Conservation (phyloP, 2,113 vertebrate species). For the Pygoscelis antarcticus region DNA sequence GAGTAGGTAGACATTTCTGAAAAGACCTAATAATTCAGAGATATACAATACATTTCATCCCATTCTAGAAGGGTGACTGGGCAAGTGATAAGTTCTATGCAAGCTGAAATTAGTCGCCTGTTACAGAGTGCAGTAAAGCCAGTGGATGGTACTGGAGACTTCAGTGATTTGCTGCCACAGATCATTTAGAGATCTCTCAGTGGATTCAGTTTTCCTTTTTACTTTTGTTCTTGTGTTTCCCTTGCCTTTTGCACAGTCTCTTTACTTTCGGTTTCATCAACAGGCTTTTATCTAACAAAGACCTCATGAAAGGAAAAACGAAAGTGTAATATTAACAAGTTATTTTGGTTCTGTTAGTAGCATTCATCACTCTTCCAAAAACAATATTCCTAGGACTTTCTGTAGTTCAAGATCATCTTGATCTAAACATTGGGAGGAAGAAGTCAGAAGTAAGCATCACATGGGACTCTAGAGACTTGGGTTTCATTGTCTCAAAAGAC, state of each 20-base stretch:
- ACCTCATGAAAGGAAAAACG: background rate
- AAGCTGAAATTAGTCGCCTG: background rate
- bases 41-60: background rate
- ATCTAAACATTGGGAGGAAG: background rate
- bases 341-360: background rate
- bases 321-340: background rate
- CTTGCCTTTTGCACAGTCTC: background rate
- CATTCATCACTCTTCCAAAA: background rate
- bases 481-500: background rate
- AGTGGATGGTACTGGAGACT: background rate
- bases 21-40: background rate
- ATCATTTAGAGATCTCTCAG: background rate
- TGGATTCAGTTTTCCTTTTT: background rate
- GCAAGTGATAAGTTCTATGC: background rate
- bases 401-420: background rate
- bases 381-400: background rate
- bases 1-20: background rate
- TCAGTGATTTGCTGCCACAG: background rate
- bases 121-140: background rate
- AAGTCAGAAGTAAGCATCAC: background rate
- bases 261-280: background rate
- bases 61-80: background rate
- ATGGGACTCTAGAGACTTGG: background rate
- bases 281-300: background rate
- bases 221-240: background rate